phyloP scores from a whole-genome alignment of 2,888 invertebrate species.

The Marasmarcha lunaedactyla region DNA sequence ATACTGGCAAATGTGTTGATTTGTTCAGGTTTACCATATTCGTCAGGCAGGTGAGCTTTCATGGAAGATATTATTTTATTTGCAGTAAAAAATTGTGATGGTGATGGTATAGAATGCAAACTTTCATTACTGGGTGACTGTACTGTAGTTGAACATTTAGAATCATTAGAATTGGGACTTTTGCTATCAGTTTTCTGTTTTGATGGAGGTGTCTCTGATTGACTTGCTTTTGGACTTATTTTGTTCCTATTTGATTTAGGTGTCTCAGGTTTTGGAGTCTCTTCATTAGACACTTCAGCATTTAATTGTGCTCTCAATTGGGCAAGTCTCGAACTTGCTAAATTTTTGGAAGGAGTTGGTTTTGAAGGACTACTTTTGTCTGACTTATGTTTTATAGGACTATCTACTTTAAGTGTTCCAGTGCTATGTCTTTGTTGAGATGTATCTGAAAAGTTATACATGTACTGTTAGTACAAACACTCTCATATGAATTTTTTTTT shows the following conservation, averaged over 20 bases:
- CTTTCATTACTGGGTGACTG: constrained; percentile 49
- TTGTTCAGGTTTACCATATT: constrained; percentile 39
- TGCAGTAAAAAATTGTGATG: constrained; percentile 56
- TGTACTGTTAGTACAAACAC: too few relatives aligned
- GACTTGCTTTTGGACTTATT: constrained; percentile 24
- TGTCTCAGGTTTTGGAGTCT: constrained; percentile 5
- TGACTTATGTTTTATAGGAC: constrained; percentile 18
- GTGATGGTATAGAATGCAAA: constrained; percentile 41
- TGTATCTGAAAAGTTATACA: constrained; percentile 6
- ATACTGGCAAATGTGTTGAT: constrained; percentile 59
- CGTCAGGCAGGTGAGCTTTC: constrained; percentile 57
- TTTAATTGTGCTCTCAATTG: constrained; percentile 33
- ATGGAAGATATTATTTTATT: constrained; percentile 59
- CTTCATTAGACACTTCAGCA: constrained; percentile 20
- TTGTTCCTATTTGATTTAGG: constrained; percentile 20
- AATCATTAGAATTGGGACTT: constrained; percentile 34
- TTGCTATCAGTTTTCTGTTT: constrained; percentile 20
- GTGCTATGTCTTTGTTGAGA: constrained; percentile 21
- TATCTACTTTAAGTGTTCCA: constrained; percentile 13
- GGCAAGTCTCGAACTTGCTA: constrained; percentile 37
- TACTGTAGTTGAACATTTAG: constrained; percentile 24
- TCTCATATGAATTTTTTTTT: too few relatives aligned
- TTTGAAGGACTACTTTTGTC: constrained; percentile 13
- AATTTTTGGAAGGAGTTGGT: constrained; percentile 29
- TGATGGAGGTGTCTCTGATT: constrained; percentile 26